Percentiles rank a stretch among this genome's conserved stretches.
Evolutionary conservation across 2,113 vertebrate species (phyloP).

Genomic region (Peromyscus maniculatus): DNA sequence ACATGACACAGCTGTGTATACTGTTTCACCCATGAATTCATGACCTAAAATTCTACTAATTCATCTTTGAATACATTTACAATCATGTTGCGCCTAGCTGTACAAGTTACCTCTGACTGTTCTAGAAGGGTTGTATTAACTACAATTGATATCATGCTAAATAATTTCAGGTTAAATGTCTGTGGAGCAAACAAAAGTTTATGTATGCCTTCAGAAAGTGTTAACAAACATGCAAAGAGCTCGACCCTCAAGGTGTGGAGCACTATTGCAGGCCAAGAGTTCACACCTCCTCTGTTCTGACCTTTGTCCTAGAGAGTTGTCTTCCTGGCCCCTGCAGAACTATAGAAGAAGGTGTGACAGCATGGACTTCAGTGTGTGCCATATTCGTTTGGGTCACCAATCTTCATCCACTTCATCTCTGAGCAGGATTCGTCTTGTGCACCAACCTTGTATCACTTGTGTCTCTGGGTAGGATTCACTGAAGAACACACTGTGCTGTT

Average conservation of each 20-base stretch:
- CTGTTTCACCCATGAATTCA: background rate
- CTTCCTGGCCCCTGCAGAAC: background rate
- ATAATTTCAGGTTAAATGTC: background rate
- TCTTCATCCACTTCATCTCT: background rate
- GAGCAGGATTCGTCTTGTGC: background rate
- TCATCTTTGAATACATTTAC: background rate
- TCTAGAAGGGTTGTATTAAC: background rate
- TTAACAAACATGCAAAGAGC: no score
- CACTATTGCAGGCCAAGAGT: no score
- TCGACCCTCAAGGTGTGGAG: background rate
- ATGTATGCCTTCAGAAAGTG: background rate
- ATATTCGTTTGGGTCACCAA: no score
- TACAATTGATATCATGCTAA: background rate
- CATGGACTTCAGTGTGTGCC: no score
- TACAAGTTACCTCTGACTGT: background rate
- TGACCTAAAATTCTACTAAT: no score
- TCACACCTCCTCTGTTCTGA: background rate
- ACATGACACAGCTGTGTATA: accelerated
- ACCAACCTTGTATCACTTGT: background rate
- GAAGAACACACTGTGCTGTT: background rate
- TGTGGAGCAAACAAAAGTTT: background rate
- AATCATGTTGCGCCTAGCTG: background rate
- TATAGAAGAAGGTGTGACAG: background rate
- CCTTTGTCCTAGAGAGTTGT: no score
- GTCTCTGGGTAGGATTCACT: background rate